phyloP scores from a whole-genome alignment of 2,113 vertebrate species.

The Corydoras sp. region DNA sequence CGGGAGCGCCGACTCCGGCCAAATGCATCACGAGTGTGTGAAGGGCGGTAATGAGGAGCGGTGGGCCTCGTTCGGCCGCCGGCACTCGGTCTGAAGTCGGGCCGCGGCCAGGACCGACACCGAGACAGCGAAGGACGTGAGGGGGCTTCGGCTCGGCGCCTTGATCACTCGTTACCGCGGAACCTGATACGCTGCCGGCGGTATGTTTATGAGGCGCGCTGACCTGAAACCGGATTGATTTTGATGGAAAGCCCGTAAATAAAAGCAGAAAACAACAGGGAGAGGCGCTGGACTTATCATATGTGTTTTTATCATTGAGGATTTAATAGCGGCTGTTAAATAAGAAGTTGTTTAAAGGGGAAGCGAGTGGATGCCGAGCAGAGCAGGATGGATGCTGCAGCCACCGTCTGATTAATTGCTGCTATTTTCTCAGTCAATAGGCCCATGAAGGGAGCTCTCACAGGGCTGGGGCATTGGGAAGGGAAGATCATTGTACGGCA shows the following conservation, averaged over 20 bases:
- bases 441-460: conserved; percentile 25
- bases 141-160: conserved; percentile 8
- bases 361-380: not conserved
- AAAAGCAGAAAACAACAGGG: no score
- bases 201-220: no score
- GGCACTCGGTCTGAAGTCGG: conserved; percentile 26
- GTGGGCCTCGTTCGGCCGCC: conserved; percentile 34
- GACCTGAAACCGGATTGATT: no score
- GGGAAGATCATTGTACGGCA: conserved; percentile 16
- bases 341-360: not conserved
- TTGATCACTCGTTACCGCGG: no score
- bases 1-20: conserved; percentile 20
- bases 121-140: conserved; percentile 20
- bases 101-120: conserved; percentile 24
- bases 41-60: conserved; percentile 43
- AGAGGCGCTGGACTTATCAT: no score
- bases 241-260: no score
- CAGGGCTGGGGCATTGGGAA: conserved; percentile 4
- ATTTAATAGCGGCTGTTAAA: not conserved
- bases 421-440: conserved; percentile 33
- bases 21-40: conserved; percentile 12
- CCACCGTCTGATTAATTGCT: conserved; percentile 30
- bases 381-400: conserved; percentile 15
- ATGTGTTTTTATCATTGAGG: no score
- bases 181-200: no score